phyloP scores from a whole-genome alignment of 2,888 invertebrate species.

The Poecilus cupreus region DNA sequence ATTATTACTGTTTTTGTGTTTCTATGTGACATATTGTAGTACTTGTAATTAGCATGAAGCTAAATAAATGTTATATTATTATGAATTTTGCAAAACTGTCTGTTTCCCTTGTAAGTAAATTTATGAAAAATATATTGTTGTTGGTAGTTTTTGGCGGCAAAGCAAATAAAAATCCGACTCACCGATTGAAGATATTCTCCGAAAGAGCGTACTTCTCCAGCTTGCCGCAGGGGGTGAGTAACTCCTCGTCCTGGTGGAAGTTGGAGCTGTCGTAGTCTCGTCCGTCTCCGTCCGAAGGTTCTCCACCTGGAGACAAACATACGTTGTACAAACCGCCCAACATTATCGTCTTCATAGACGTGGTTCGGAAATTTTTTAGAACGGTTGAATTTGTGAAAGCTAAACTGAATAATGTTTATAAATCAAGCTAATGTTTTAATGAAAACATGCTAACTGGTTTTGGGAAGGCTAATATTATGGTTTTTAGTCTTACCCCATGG shows the following conservation, averaged over 20 bases:
- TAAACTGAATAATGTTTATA: slow-evolving; percentile 52
- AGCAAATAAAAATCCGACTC: slow-evolving; percentile 62
- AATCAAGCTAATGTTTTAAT: slow-evolving; percentile 44
- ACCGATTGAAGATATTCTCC: slow-evolving; percentile 68
- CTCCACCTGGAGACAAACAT: slow-evolving; percentile 42
- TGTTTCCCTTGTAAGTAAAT: too few relatives aligned
- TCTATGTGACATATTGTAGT: too few relatives aligned
- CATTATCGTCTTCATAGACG: background rate
- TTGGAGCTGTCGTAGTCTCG: slow-evolving; percentile 61
- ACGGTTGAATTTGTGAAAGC: slow-evolving; percentile 11
- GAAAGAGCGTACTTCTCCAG: slow-evolving; percentile 69
- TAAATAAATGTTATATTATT: too few relatives aligned
- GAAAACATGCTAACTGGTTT: background rate
- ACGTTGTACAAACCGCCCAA: background rate
- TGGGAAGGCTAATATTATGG: background rate
- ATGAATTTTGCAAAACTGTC: too few relatives aligned
- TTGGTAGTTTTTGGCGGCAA: too few relatives aligned
- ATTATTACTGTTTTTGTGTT: too few relatives aligned
- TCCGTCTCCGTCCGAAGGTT: slow-evolving; percentile 65
- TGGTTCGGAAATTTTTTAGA: background rate
- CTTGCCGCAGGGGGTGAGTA: slow-evolving; percentile 68
- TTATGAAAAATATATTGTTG: too few relatives aligned
- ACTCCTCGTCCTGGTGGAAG: slow-evolving; percentile 65
- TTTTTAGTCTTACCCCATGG: background rate
- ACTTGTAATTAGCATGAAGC: too few relatives aligned